Base-by-base conservation (phyloP, 2,888 invertebrate genomes). In the Eilema depressum region DNA sequence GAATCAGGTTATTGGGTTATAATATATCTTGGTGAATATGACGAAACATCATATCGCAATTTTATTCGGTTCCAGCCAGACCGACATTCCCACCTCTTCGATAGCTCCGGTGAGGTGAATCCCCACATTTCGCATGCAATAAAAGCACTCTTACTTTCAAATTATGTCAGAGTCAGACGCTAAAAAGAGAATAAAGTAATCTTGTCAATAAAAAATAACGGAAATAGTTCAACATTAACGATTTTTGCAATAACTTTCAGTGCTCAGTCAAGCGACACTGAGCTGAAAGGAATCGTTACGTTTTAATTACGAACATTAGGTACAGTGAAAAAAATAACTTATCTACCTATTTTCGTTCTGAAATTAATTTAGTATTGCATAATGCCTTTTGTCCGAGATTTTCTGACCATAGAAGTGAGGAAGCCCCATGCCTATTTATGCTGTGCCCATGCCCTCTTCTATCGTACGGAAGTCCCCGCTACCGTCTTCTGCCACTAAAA, bases 221-320 rank as follows among this genome's bases (percentile, higher is more conserved):
- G 33, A 37, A 23, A 23, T 37, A 33, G 62, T 23, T 23, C 25
- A 23, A 37, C 33, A 37, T 62, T 62, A 62, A 62, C 23, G 23
- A 62, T 62, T 62, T 61, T 14, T 17, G 62, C 37, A 62, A 62
- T 37, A 53, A 37, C 23, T 17, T 62, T 62, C 37, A 37, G 62
- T 33, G 62, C n/a, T 62, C 33, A 62, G 25, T 33, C 62, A 25
- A 37, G 37, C 62, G 37, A 62, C 17, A 62, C 61, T n/a, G 5
- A 47, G 41, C 53, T n/a, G n/a, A 53, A 53, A 53, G n/a, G 20
- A 53, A 53, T 53, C 41, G n/a, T n/a, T 62, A 33, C 23, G n/a
- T 25, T 41, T 62, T 37, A 62, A 62, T 25, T 37, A 8, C 62
- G 14, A 62, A 62, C 17, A 62, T 25, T 62, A n/a, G n/a, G n/a